Base-by-base conservation (phyloP, 1,140 invertebrate species). In the Musca domestica region DNA sequence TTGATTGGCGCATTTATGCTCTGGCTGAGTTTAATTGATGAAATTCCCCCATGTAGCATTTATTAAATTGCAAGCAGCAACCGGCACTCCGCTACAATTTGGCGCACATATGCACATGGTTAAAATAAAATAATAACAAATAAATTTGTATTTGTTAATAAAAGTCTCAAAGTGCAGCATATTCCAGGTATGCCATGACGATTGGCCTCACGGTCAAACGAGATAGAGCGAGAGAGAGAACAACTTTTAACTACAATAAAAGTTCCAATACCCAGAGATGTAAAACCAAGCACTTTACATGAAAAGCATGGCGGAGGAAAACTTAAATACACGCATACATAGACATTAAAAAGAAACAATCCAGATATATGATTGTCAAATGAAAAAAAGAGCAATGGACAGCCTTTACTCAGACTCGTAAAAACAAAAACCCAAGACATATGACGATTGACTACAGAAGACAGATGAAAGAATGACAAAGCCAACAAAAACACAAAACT, bases 1-100 rank as follows among this genome's bases (percentile, higher is more conserved):
- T 61, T 61, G n/a, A 19, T 61, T 34, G 27, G 19, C 19, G 56
- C 27, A 61, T 19, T 34, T 61, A 19, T 30, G 27, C 34, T 2
- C 27, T 34, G 34, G 27, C 56, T 61, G 14, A 34, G 27, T 56
- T 68, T 64, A 68, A 64, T 68, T 68, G 67, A 65, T 65, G 67
- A 51, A 63, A 68, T 68, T 68, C 67, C 56, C 63, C 51, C 67
- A 68, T 68, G 67, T 51, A 34, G 49, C 61, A 63, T 64, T 68
- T 61, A 68, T 68, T 68, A 41, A 68, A 54, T 68, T 68, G 67
- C 61, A 47, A 25, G 47, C 61, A 64, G 22, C 20, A 68, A 54
- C 25, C 27, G 46, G 27, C 10, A 9, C 4, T 41, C n/a, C 3
- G 12, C 19, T 15, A 47, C 14, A 17, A n/a, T n/a, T n/a, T n/a